phyloP scores from a whole-genome alignment of 2,113 vertebrate species.

The Andinoacara biseriatus region DNA sequence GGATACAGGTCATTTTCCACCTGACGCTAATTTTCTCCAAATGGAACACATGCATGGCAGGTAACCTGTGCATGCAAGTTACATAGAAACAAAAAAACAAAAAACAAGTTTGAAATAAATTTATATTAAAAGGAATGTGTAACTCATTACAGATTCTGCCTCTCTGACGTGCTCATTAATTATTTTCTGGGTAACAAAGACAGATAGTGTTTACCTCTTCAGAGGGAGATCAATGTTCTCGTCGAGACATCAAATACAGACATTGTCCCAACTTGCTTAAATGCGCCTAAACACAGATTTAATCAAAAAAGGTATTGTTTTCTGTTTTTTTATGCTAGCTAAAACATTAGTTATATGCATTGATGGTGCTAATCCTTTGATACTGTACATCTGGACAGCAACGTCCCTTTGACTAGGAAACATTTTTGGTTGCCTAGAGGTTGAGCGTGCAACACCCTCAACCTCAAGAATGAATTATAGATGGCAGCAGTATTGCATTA shows the following conservation, averaged over 20 bases:
- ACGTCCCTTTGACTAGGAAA: no score
- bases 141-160: slow-evolving; percentile 43
- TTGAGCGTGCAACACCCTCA: no score
- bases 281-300: slow-evolving; percentile 22
- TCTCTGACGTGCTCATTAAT: slow-evolving; percentile 38
- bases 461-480: no score
- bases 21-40: slow-evolving; percentile 61
- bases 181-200: slow-evolving; percentile 43
- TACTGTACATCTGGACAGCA: background rate
- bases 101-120: background rate
- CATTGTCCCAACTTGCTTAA: slow-evolving; percentile 23
- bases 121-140: slow-evolving; percentile 34
- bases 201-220: slow-evolving; percentile 31
- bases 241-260: slow-evolving; percentile 46
- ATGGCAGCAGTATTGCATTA: no score
- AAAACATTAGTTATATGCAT: background rate
- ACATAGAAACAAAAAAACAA: background rate
- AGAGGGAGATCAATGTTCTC: slow-evolving; percentile 37
- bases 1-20: slow-evolving; percentile 58
- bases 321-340: background rate
- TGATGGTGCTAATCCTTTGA: background rate
- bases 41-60: slow-evolving; percentile 56
- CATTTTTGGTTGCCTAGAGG: no score
- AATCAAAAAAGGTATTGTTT: slow-evolving; percentile 30
- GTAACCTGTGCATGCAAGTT: background rate